Evolutionary conservation across 2,888 invertebrate species (phyloP).

Genomic region (Pollenia labialis): DNA sequence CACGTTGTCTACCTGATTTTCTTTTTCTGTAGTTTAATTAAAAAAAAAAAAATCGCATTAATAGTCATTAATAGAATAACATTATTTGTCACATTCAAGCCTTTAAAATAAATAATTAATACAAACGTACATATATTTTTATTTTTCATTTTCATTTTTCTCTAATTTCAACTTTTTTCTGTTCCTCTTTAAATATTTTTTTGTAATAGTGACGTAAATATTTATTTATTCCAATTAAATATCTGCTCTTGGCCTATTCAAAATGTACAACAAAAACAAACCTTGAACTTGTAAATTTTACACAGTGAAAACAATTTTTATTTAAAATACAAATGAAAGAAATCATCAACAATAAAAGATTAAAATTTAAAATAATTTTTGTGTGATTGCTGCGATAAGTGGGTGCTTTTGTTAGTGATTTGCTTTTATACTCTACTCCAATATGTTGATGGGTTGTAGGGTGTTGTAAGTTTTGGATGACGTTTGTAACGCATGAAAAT

Average conservation of each 20-base stretch:
- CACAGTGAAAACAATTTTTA: slow-evolving; percentile 16
- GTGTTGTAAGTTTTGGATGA: too few species aligned
- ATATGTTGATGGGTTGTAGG: too few species aligned
- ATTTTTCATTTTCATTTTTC: neutral
- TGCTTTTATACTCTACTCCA: neutral
- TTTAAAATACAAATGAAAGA: slow-evolving; percentile 4
- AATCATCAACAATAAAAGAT: slow-evolving; percentile 24
- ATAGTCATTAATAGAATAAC: slow-evolving; percentile 38
- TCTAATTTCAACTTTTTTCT: slow-evolving; percentile 21
- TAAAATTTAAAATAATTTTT: slow-evolving; percentile 18
- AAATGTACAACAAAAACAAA: slow-evolving; percentile 45
- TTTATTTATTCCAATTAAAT: slow-evolving; percentile 6
- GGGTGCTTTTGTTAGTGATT: slow-evolving; percentile 32
- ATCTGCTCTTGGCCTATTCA: slow-evolving; percentile 20
- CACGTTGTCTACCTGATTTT: neutral
- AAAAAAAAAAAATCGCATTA: slow-evolving; percentile 11
- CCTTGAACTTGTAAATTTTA: slow-evolving; percentile 71
- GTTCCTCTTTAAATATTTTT: slow-evolving; percentile 3
- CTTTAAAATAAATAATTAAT: slow-evolving; percentile 33
- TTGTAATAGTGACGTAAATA: slow-evolving; percentile 55
- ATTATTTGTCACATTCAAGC: slow-evolving; percentile 62
- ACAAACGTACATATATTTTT: too few species aligned
- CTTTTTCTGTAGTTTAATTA: slow-evolving; percentile 2
- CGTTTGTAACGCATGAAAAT: too few species aligned
- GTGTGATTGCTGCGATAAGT: slow-evolving; percentile 19